Base-by-base conservation (phyloP, 2,113 vertebrate genomes). In the Antidorcas marsupialis region DNA sequence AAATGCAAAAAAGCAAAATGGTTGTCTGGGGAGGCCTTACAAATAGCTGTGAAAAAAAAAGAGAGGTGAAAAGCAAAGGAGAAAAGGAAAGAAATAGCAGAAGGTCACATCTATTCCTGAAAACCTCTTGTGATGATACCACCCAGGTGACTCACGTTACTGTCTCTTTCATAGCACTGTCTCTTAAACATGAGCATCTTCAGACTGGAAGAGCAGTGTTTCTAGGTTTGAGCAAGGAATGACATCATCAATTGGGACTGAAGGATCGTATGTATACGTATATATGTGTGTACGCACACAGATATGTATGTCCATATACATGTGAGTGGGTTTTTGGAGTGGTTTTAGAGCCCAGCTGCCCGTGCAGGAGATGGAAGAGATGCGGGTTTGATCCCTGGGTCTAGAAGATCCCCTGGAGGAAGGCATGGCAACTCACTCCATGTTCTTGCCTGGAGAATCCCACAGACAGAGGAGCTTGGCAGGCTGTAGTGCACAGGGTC, bases 241-340 rank as follows among this genome's bases (percentile, higher is more conserved):
- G 21, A 47, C 47, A 23, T 33, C 21, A 39, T 6, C 30, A 78
- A 8, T 6, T 76, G 17, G 45, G 57, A 36, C 17, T 10, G 15
- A 55, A 9, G 78, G 62, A 6, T 64, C 52, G 2, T n/a, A 28
- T 21, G 50, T 7, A 4, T 36, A 30, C 14, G 1, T 5, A 27
- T 39, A 13, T 25, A 28, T 12, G 3, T 5, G 13, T 1, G 59
- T 5, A 33, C 2, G 43, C 2, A 43, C 5, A 57, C 16, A 59
- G 2, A 33, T 30, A 8, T 33, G 50, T 47, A 25, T 7, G 23
- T 27, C 47, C 39, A 43, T 12, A 52, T 27, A 15, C 25, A 47
- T 78, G 4, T 79, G 55, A 79, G 39, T 1, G 17, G 33, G 64
- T 17, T 67, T 67, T 33, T 12, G 7, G n/a, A n/a, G 8, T 19